Evolutionary conservation across 2,888 invertebrate genomes (phyloP).

Genomic region (Halictus quadricinctus): DNA sequence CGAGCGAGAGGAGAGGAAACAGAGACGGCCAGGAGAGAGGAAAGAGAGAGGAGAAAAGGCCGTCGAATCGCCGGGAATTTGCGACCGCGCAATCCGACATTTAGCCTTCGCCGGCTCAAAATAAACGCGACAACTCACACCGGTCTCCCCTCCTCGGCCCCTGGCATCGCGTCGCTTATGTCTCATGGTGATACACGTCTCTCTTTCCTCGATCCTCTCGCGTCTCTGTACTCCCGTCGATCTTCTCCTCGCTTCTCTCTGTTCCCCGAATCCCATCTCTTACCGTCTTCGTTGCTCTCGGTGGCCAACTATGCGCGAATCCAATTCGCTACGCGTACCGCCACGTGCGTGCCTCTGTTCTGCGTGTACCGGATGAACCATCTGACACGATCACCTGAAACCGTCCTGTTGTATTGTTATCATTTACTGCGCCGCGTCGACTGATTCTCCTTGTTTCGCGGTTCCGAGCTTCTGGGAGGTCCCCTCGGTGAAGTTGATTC

Average conservation of each 20-base stretch:
- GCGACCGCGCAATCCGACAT: conserved; percentile 67
- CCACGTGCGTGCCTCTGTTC: conserved; percentile 39
- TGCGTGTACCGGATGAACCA: too few species aligned
- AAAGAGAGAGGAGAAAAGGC: conserved; percentile 40
- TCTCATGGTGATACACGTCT: conserved; percentile 17
- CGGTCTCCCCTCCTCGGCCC: conserved; percentile 15
- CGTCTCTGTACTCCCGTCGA: conserved; percentile 20
- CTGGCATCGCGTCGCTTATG: conserved; percentile 10
- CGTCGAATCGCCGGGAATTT: conserved; percentile 73
- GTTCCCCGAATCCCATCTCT: conserved; percentile 7
- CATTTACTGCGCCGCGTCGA: too few species aligned
- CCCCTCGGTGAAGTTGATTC: too few species aligned
- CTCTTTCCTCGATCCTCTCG: not conserved
- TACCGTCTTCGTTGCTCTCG: conserved; percentile 17
- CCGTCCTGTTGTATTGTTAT: too few species aligned
- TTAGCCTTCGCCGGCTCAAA: conserved; percentile 78
- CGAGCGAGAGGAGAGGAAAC: conserved; percentile 8
- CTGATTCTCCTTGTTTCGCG: too few species aligned
- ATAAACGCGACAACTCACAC: conserved; percentile 75
- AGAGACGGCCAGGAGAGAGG: conserved; percentile 6
- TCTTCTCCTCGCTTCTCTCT: conserved; percentile 16
- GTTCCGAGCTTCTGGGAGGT: too few species aligned
- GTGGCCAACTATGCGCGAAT: conserved; percentile 55
- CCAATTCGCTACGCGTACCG: conserved; percentile 30
- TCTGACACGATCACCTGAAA: not conserved